Base-by-base conservation (phyloP, 2,113 vertebrate species). In the Erpornis zantholeuca region DNA sequence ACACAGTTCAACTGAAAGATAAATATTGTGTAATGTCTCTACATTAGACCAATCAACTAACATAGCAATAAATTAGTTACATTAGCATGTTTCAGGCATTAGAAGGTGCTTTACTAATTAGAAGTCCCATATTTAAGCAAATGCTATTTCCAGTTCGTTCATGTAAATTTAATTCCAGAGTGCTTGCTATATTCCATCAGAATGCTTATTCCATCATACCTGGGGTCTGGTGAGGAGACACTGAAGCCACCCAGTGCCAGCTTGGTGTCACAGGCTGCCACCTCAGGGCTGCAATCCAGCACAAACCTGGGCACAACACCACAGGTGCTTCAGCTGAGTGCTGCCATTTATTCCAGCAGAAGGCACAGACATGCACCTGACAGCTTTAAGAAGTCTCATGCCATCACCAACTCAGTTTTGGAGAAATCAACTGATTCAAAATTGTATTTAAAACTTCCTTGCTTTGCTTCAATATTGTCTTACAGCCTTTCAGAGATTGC, bases 31-130 rank as follows among this genome's bases (percentile, higher is more conserved):
- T 29, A 94, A 90, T n/a, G 35, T 47, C 59, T 91, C 68, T 77
- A 77, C 45, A 56, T 59, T 85, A 90, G 66, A 94, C 90, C 87
- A 91, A 86, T 91, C 75, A 90, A 94, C 83, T 90, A 90, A 85
- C 85, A 47, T 36, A 47, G 90, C 52, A 92, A 96, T 92, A 95
- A 96, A 91, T 97, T 92, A 83, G 64, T 82, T 93, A 83, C 90
- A 93, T 96, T 96, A 95, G 50, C 79, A 78, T 29, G 38, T 76
- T 93, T 91, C 85, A 93, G 82, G 73, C 82, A 91, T 94, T 91
- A 94, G 73, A 38, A 95, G 64, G 35, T 86, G 75, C 78, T 91
- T 90, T 95, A 24, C 86, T 94, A 82, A 96, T 94, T 90, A 95
- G 7, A 94, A 91, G 45, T 83, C 75, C 93, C 64, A 86, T 38